phyloP scores from a whole-genome alignment of 2,113 vertebrate species.

The Notechis scutatus region DNA sequence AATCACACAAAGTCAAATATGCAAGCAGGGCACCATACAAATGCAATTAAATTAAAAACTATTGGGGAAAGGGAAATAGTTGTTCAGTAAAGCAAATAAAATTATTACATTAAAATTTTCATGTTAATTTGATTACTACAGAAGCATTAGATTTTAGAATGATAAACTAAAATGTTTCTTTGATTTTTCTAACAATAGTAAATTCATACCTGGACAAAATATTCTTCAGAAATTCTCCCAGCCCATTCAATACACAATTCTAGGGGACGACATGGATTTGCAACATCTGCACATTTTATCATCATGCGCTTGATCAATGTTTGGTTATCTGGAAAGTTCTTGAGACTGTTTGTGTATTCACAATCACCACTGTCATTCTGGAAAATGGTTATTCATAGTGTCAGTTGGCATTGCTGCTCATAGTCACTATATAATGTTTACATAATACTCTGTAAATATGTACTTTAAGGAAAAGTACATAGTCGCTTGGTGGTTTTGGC shows the following conservation, averaged over 20 bases:
- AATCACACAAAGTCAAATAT: neutral
- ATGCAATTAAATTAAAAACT: neutral
- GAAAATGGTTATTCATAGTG: conserved; percentile 27
- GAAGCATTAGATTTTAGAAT: neutral
- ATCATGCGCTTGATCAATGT: conserved; percentile 95
- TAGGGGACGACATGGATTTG: conserved; percentile 90
- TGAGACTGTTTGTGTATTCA: conserved; percentile 75
- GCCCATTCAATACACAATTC: conserved; percentile 96
- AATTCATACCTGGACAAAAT: conserved; percentile 87
- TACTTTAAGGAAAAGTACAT: neutral
- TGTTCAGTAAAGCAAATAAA: neutral
- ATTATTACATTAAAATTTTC: neutral
- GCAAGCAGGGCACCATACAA: neutral
- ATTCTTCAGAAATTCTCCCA: conserved; percentile 93
- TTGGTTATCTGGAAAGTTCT: conserved; percentile 90
- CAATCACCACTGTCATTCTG: conserved; percentile 81
- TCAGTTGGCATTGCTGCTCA: neutral
- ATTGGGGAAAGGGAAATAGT: neutral
- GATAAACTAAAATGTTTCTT: neutral
- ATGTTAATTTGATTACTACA: neutral
- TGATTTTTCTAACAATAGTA: neutral
- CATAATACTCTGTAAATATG: neutral
- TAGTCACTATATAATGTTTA: accelerated
- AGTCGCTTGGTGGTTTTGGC: neutral
- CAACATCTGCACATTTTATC: conserved; percentile 95